phyloP scores from a whole-genome alignment of 2,888 invertebrate genomes.

The Cerastis rubricosa region DNA sequence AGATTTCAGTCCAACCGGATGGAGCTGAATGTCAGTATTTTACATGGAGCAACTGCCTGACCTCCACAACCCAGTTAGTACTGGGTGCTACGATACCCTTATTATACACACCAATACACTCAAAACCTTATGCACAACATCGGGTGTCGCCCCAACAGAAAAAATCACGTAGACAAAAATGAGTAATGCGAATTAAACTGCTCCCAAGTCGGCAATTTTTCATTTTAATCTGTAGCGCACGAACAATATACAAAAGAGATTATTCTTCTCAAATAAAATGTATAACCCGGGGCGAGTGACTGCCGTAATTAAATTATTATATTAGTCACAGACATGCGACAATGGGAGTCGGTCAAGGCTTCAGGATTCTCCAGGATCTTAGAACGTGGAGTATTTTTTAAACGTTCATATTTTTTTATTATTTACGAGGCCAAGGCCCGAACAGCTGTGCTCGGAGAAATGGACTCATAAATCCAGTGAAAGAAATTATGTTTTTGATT shows the following conservation, averaged over 20 bases:
- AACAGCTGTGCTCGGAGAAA: slow-evolving; percentile 57
- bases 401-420: slow-evolving; percentile 55
- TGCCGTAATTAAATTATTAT: slow-evolving; percentile 58
- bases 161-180: slow-evolving; percentile 52
- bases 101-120: not conserved
- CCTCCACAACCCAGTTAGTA: no score
- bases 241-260: slow-evolving; percentile 62
- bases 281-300: slow-evolving; percentile 35
- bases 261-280: slow-evolving; percentile 62
- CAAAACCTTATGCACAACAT: not conserved
- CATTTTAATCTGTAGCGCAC: slow-evolving; percentile 60
- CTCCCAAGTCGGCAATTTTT: slow-evolving; percentile 58
- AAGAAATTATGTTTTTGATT: slow-evolving; percentile 55
- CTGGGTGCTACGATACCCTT: not conserved
- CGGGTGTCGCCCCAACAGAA: slow-evolving; percentile 6
- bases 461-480: slow-evolving; percentile 54
- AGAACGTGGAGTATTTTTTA: slow-evolving; percentile 36
- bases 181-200: slow-evolving; percentile 59
- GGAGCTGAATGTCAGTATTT: no score
- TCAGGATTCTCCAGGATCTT: slow-evolving; percentile 24
- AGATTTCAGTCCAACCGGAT: no score
- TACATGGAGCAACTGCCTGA: no score
- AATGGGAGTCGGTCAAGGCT: slow-evolving; percentile 42
- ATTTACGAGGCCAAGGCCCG: slow-evolving; percentile 50
- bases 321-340: slow-evolving; percentile 41